These are phyloP conservation scores for Aricia agestis DNA, from an alignment of 1,140 invertebrate genomes.

Conservation along the genomic window DNA sequence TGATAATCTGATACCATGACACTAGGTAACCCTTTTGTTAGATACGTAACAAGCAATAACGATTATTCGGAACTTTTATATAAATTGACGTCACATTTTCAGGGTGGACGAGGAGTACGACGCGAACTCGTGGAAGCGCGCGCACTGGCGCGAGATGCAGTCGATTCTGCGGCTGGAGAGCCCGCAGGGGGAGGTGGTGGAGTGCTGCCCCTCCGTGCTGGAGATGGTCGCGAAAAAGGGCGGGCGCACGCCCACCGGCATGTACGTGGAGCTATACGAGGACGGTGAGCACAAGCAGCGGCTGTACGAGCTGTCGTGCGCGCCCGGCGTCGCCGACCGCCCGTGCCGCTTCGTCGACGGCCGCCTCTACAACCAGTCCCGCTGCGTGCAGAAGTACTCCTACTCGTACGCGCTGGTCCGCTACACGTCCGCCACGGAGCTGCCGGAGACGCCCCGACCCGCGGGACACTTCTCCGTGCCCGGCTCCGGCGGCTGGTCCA, in stretches of 20 bases:
- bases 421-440: constrained; percentile 70
- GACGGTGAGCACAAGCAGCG: constrained; percentile 79
- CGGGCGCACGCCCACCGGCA: constrained; percentile 83
- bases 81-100: constrained; percentile 24
- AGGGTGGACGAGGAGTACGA: constrained; percentile 64
- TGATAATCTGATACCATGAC: too few relatives aligned
- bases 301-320: constrained; percentile 89
- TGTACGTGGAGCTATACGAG: constrained; percentile 86
- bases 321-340: constrained; percentile 81
- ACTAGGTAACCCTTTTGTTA: too few relatives aligned
- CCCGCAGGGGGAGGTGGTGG: constrained; percentile 77
- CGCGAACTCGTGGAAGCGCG: constrained; percentile 61
- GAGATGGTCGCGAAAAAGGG: constrained; percentile 87
- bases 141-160: constrained; percentile 79
- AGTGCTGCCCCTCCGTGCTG: constrained; percentile 87
- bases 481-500: constrained; percentile 79
- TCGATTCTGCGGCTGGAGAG: constrained; percentile 78
- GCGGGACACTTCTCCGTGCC: constrained; percentile 75
- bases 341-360: constrained; percentile 87
- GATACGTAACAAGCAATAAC: too few relatives aligned
- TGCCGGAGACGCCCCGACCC: constrained; percentile 62
- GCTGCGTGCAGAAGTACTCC: constrained; percentile 90
- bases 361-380: constrained; percentile 81
- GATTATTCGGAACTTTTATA: too few relatives aligned
- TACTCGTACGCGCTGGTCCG: constrained; percentile 89